These are phyloP conservation scores for Girardia tigrina DNA, from an alignment of 2,888 invertebrate genomes.

Conservation along the genomic window DNA sequence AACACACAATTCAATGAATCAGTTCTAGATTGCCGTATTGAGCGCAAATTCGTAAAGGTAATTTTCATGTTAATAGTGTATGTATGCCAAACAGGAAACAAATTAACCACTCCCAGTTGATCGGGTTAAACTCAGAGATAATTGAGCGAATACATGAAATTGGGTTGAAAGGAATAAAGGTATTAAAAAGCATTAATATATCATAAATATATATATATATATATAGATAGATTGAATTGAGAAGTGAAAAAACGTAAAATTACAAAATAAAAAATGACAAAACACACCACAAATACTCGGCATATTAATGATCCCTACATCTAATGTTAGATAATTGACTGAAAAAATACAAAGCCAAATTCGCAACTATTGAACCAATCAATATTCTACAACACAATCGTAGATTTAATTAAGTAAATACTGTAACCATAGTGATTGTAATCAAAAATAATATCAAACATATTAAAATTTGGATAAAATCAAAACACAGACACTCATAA, in stretches of 20 bases:
- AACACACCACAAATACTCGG: neutral
- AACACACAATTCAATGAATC: neutral
- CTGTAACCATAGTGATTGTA: constrained; percentile 6
- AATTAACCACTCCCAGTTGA: constrained; percentile 13
- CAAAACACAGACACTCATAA: neutral
- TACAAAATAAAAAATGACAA: neutral
- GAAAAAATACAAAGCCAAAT: neutral
- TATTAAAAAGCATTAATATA: constrained; percentile 23
- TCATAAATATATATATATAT: constrained; percentile 23
- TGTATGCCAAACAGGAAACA: constrained; percentile 18
- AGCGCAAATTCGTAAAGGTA: neutral
- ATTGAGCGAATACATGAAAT: constrained; percentile 17
- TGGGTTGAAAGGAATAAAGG: constrained; percentile 20
- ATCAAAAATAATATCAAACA: neutral
- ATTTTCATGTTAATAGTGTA: constrained; percentile 6
- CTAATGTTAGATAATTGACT: neutral
- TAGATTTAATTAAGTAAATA: neutral
- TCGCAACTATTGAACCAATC: neutral
- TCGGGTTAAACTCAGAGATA: neutral
- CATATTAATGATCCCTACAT: neutral
- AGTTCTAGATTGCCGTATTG: constrained; percentile 1
- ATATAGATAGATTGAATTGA: no score
- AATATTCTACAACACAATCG: neutral
- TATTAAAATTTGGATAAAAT: constrained; percentile 16
- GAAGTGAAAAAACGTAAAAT: constrained; percentile 20